phyloP scores from a whole-genome alignment of 2,888 invertebrate genomes.

The Caenorhabditis macrosperma region DNA sequence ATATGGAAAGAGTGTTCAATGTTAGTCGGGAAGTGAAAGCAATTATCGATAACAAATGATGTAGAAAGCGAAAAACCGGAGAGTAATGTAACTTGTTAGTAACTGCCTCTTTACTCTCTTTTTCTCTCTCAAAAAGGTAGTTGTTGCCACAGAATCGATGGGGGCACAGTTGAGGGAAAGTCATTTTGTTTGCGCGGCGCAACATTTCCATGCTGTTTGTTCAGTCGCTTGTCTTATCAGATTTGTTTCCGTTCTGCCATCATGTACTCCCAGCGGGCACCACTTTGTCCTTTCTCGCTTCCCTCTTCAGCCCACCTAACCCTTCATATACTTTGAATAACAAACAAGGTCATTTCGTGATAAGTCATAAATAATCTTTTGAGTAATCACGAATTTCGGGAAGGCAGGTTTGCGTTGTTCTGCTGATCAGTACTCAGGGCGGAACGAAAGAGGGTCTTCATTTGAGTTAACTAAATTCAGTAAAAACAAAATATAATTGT shows the following conservation, averaged over 20 bases:
- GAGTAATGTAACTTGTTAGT: not conserved
- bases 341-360: conserved; percentile 5
- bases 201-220: conserved; percentile 50
- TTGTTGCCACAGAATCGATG: conserved; percentile 33
- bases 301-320: conserved; percentile 20
- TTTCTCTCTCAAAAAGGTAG: not conserved
- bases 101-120: conserved; percentile 16
- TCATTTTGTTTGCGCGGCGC: conserved; percentile 37
- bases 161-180: conserved; percentile 32
- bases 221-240: conserved; percentile 53
- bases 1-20: not conserved
- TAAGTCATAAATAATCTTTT: not conserved
- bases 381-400: not conserved
- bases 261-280: conserved; percentile 39
- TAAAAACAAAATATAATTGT: not conserved
- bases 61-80: not conserved
- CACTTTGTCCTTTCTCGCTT: conserved; percentile 17
- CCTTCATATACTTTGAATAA: not conserved
- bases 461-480: too few species aligned
- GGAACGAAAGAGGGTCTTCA: not conserved
- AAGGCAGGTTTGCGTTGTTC: not conserved
- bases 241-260: conserved; percentile 46
- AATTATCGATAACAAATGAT: conserved; percentile 3
- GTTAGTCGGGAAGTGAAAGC: not conserved
- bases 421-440: not conserved